phyloP scores from a whole-genome alignment of 2,888 invertebrate genomes.

The Sturmia bella region DNA sequence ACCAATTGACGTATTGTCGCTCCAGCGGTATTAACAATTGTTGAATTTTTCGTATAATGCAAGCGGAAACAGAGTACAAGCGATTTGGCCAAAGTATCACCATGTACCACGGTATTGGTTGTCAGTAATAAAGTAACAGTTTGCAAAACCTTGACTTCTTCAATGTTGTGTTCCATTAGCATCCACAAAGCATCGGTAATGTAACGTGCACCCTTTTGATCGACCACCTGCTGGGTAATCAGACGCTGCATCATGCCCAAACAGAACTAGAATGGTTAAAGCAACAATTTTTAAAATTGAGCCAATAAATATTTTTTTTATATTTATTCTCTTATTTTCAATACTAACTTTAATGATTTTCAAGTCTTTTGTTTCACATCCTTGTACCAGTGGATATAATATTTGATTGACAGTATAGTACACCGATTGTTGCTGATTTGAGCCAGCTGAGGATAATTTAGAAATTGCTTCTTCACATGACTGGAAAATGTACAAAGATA shows the following conservation, averaged over 20 bases:
- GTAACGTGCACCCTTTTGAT: constrained; percentile 95
- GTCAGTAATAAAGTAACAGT: constrained; percentile 96
- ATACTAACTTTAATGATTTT: constrained; percentile 93
- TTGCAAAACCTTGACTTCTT: constrained; percentile 97
- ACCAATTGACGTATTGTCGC: constrained; percentile 98
- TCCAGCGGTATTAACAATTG: constrained; percentile 98
- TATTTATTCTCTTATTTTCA: no score
- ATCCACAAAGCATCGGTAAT: constrained; percentile 96
- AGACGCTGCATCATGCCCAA: constrained; percentile 96
- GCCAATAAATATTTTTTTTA: no score
- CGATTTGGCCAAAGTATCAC: constrained; percentile 96
- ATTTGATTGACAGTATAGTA: constrained; percentile 96
- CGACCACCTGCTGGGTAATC: constrained; percentile 93
- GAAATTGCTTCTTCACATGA: constrained; percentile 97
- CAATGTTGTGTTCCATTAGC: constrained; percentile 95
- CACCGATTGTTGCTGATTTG: constrained; percentile 90
- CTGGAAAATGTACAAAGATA: constrained; percentile 82
- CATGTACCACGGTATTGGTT: constrained; percentile 97
- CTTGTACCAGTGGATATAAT: constrained; percentile 97
- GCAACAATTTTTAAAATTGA: background rate
- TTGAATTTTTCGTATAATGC: constrained; percentile 96
- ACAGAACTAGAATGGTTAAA: constrained; percentile 86
- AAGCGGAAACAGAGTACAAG: constrained; percentile 97
- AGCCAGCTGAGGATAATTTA: constrained; percentile 90
- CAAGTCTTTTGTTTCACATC: constrained; percentile 97